Evolutionary conservation across 2,888 invertebrate species (phyloP).

Genomic region (Ametastegia equiseti): DNA sequence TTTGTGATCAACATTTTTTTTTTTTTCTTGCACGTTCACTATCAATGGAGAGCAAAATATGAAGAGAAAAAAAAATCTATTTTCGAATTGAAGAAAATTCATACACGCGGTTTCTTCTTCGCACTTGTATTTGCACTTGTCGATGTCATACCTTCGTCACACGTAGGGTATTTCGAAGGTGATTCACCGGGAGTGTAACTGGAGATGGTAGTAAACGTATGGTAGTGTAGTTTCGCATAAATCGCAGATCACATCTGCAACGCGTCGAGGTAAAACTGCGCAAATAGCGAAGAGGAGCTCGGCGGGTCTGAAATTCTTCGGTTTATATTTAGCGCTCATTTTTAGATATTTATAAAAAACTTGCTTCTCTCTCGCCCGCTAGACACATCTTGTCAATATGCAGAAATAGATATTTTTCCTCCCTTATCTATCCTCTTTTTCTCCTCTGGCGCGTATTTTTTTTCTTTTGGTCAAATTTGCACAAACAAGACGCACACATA

Average conservation of each 20-base stretch:
- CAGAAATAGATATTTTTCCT: no score
- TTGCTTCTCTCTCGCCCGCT: conserved; percentile 2
- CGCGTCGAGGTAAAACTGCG: conserved; percentile 52
- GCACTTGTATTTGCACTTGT: neutral
- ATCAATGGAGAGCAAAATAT: neutral
- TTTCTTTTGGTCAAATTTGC: neutral
- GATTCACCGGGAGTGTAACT: conserved; percentile 49
- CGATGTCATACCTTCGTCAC: conserved; percentile 25
- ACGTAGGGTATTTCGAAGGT: neutral
- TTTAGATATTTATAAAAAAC: conserved; percentile 54
- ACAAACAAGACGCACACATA: neutral
- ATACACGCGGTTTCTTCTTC: no score
- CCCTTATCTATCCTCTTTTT: conserved; percentile 10
- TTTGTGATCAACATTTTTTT: conserved; percentile 83
- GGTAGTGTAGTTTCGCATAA: conserved; percentile 62
- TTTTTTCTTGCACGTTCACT: conserved; percentile 52
- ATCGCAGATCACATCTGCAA: conserved; percentile 58
- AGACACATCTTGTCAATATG: conserved; percentile 5
- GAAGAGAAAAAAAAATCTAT: neutral
- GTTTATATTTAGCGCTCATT: conserved; percentile 70
- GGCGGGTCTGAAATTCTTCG: conserved; percentile 66
- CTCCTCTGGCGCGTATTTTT: neutral
- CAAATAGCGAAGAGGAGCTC: conserved; percentile 54
- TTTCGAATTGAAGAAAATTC: no score
- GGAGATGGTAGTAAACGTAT: conserved; percentile 49